Evolutionary conservation across 2,888 invertebrate genomes (phyloP), one percentile per base, ranked within the genome.

Genomic region (Pasiphila rectangulata): DNA sequence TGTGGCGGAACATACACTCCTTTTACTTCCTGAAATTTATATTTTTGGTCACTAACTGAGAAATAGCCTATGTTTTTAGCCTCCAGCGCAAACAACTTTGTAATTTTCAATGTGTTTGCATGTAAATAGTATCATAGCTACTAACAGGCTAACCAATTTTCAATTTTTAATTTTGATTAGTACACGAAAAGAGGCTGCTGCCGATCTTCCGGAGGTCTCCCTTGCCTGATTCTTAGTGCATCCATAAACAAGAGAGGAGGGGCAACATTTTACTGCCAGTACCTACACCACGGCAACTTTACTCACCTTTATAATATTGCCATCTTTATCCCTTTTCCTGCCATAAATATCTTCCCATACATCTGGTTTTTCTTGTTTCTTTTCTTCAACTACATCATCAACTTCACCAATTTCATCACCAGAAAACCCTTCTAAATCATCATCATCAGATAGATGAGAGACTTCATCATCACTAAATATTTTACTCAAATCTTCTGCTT

Each of bases 261-360:
- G n/a, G n/a, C n/a, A n/a, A n/a, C n/a, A n/a, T n/a, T n/a, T n/a
- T n/a, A n/a, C n/a, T n/a, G n/a, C n/a, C n/a, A n/a, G n/a, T n/a
- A 6, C 10, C 25, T 25, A 29, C 29, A 21, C 21, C 1, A 29
- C 5, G 9, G 9, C 6, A 10, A 20, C 6, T n/a, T 29, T n/a
- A 25, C 27, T 29, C 76, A 92, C 92, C 65, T 89, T 83, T 30
- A 97, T 83, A 56, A 98, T 74, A 71, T 94, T 93, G 1, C 98
- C 98, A 59, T 94, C 90, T 64, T 92, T 92, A 69, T 95, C 94
- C 58, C 96, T 90, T 59, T 94, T 91, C 48, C 98, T 90, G 0
- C 98, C 98, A 81, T 98, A 98, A 72, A 98, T 98, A 84, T 98
- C 98, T 88, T 98, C 96, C 93, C 94, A 94, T 2, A 79, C 68